Evolutionary conservation across 2,888 invertebrate species (phyloP).

Genomic region (Lepidochitona cinerea): DNA sequence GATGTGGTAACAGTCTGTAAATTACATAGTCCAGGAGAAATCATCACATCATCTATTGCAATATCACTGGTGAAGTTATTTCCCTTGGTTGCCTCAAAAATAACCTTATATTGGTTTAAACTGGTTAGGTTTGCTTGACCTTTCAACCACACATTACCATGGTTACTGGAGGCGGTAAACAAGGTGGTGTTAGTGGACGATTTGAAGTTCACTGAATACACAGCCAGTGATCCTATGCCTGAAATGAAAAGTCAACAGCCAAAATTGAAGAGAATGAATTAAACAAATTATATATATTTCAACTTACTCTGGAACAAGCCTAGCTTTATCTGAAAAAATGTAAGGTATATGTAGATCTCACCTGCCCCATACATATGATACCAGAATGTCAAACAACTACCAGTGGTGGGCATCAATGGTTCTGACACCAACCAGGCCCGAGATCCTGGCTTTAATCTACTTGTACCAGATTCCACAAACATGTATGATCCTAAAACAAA

Average conservation of each 20-base stretch:
- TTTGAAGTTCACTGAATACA: neutral
- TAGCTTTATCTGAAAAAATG: too few relatives aligned
- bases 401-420: constrained; percentile 37
- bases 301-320: too few relatives aligned
- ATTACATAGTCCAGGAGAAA: constrained; percentile 41
- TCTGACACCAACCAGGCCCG: constrained; percentile 56
- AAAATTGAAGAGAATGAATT: too few relatives aligned
- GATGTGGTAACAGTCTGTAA: constrained; percentile 37
- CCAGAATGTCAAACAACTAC: constrained; percentile 62
- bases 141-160: constrained; percentile 11
- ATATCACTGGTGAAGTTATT: constrained; percentile 50
- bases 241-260: neutral
- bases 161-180: constrained; percentile 15
- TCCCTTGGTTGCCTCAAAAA: constrained; percentile 58
- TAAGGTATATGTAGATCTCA: too few relatives aligned
- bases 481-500: constrained; percentile 48
- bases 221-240: neutral
- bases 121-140: neutral
- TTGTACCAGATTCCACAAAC: constrained; percentile 50
- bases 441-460: constrained; percentile 38
- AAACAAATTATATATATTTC: too few relatives aligned
- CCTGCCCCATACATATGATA: constrained; percentile 60
- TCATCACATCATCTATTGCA: constrained; percentile 50
- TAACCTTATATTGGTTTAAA: constrained; percentile 31
- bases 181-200: neutral